Conservation (phyloP, 2,797 vertebrate species). For the Myripristis murdjan region DNA sequence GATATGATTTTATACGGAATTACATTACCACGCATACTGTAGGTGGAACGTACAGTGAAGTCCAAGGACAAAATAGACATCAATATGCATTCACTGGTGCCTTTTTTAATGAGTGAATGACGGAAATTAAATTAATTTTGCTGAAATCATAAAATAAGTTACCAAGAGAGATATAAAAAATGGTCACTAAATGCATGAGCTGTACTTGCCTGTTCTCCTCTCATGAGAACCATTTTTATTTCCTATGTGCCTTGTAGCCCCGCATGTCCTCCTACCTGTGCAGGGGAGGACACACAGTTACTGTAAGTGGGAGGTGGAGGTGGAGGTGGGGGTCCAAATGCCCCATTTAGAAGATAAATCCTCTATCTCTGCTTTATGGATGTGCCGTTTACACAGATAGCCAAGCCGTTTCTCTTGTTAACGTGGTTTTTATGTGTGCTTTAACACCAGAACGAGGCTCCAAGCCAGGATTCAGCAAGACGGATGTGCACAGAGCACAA, state of each 20-base stretch:
- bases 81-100: no score
- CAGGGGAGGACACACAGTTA: constrained; percentile 1
- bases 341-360: constrained; percentile 15
- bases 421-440: neutral
- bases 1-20: no score
- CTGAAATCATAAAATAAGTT: no score
- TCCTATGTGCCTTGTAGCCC: neutral
- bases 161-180: no score
- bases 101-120: no score
- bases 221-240: neutral
- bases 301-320: no score
- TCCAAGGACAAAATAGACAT: no score
- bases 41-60: no score
- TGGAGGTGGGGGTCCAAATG: constrained; percentile 2
- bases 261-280: constrained; percentile 2
- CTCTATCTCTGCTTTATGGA: constrained; percentile 6
- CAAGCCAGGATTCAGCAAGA: no score
- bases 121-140: no score
- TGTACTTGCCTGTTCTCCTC: neutral
- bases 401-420: constrained; percentile 3
- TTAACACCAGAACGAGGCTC: neutral
- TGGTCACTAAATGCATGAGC: neutral
- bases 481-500: no score
- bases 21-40: no score
- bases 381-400: neutral